Base-by-base conservation (phyloP, 2,113 vertebrate genomes). In the Hoplias malabaricus region DNA sequence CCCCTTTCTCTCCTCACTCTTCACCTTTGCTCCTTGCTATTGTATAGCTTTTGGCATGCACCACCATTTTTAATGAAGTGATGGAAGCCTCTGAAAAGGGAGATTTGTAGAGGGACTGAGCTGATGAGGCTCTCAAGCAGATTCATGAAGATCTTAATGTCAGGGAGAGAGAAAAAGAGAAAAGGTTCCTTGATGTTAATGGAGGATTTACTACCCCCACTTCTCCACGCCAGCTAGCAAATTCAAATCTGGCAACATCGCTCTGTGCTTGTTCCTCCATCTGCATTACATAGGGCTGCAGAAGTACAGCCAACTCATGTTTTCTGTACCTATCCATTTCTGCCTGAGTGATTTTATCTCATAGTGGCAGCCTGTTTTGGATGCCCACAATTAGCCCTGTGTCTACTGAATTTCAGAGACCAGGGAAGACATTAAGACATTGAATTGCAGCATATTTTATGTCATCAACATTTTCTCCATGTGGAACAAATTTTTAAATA, bases 1-100 rank as follows among this genome's bases (percentile, higher is more conserved):
- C 25, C 25, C 31, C 25, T 67, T 61, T 54, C 50, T 77, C 40
- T 43, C 36, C 16, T 23, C 27, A 23, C 13, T 1, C 27, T 77
- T 48, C 63, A 77, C 69, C 57, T 77, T 80, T 57, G 43, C 7
- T 69, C 42, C 46, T 68, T 74, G 62, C 46, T 25, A 69, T 73
- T 78, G 65, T 75, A 25, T 69, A 56, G 74, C 69, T 57, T 69
- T 61, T 77, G 70, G 71, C 84, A 81, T 59, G 59, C 36, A 59
- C 25, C 31, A 38, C 54, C 11, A 57, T 29, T 54, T 59, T 69
- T 79, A 53, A 77, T 79, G 79, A 77, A 61, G 57, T 71, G 29
- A 79, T 69, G 10, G 67, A 29, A 61, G 56, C 29, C 31, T 77
- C n/a, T 82, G 77, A 82, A 84, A 56, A 42, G 68, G 62, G 61